phyloP scores from a whole-genome alignment of 2,797 vertebrate genomes.

The Myotis pilosus region DNA sequence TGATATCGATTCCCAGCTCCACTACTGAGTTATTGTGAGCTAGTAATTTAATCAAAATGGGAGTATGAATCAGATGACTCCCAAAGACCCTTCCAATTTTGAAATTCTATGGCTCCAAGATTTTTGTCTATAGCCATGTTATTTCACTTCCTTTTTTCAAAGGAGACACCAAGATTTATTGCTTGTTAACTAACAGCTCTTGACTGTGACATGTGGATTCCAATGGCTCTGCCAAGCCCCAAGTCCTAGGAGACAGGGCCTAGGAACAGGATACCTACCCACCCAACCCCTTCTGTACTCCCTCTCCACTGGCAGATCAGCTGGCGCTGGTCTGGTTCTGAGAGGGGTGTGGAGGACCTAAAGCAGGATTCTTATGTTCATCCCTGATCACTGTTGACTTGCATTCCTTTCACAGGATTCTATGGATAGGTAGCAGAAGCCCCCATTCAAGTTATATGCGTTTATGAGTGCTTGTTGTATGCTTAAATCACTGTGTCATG shows the following conservation, averaged over 20 bases:
- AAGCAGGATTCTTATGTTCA: background rate
- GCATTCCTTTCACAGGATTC: background rate
- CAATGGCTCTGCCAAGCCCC: background rate
- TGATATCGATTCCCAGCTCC: background rate
- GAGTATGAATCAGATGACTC: background rate
- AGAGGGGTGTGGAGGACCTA: background rate
- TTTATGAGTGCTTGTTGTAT: background rate
- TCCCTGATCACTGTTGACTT: background rate
- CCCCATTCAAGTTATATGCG: background rate
- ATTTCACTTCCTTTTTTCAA: constrained; percentile 36
- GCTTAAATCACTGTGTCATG: background rate
- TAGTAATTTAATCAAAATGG: constrained; percentile 34
- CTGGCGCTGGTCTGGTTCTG: background rate
- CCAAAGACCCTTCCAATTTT: background rate
- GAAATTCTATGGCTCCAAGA: background rate
- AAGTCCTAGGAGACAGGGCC: background rate
- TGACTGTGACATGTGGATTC: background rate
- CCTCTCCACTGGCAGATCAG: background rate
- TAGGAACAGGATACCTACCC: background rate
- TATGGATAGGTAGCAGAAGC: background rate
- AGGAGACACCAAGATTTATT: background rate
- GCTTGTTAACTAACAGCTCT: background rate
- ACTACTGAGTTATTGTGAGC: background rate
- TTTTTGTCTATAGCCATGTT: background rate
- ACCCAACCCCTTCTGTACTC: background rate